Percentiles rank a stretch among this genome's conserved stretches.
Evolutionary conservation across 2,797 vertebrate genomes (phyloP).

Genomic region (Halcyon leucocephala): DNA sequence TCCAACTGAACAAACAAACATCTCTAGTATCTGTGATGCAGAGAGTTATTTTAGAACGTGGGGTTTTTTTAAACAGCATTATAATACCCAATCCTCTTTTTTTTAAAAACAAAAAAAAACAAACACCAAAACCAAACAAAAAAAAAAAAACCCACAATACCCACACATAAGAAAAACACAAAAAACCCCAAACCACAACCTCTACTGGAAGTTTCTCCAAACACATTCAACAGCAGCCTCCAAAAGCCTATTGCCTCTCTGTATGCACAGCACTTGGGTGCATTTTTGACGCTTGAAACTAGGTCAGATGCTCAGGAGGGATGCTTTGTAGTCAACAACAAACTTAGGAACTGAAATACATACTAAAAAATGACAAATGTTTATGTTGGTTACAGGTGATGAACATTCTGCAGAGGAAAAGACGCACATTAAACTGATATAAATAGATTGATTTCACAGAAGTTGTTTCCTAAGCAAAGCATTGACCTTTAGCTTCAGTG

Average conservation of each 20-base stretch:
- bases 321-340: slow-evolving; percentile 6
- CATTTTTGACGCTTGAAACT: slow-evolving; percentile 16
- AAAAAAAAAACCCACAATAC: no score
- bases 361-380: not conserved
- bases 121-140: no score
- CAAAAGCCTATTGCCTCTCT: not conserved
- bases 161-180: no score
- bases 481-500: not conserved
- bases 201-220: not conserved
- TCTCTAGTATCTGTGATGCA: not conserved
- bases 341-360: not conserved
- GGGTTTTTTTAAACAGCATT: not conserved
- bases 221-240: not conserved
- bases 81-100: not conserved
- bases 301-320: slow-evolving; percentile 62
- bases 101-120: not conserved
- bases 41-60: not conserved
- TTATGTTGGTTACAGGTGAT: not conserved
- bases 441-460: not conserved
- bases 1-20: not conserved
- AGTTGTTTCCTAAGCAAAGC: not conserved
- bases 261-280: not conserved
- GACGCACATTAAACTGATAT: not conserved
- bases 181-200: no score
- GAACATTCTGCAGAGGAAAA: not conserved